A percentile compares a stretch with the other conserved stretches of the same genome.
phyloP scores from a whole-genome alignment of 1,140 invertebrate species.

The Apis florea region DNA sequence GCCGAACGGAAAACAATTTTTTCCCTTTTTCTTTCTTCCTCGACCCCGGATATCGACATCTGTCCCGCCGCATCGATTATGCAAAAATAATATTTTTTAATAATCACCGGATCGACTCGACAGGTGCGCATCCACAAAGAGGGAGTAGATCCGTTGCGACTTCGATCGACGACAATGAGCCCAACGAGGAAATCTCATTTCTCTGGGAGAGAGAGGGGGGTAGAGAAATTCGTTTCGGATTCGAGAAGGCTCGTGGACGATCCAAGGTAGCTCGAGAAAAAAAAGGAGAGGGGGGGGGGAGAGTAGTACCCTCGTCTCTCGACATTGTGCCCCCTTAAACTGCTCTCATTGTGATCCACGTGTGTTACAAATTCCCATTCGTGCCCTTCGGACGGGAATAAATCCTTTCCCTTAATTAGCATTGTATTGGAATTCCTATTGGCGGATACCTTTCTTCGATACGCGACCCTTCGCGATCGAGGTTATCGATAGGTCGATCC shows the following conservation, averaged over 20 bases:
- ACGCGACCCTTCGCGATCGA: background rate
- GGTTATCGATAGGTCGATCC: conserved; percentile 55
- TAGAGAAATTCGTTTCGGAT: conserved; percentile 21
- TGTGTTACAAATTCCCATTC: conserved; percentile 74
- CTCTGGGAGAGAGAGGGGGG: conserved; percentile 52
- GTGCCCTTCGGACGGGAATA: conserved; percentile 70
- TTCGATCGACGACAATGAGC: conserved; percentile 31
- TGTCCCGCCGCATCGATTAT: conserved; percentile 65
- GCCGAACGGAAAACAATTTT: conserved; percentile 33
- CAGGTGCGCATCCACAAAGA: conserved; percentile 9
- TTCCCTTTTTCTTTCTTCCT: background rate
- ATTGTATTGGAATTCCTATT: conserved; percentile 73
- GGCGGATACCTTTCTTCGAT: conserved; percentile 27
- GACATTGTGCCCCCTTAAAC: conserved; percentile 65
- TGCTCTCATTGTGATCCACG: conserved; percentile 69
- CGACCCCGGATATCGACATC: conserved; percentile 31
- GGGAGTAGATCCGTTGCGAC: conserved; percentile 59
- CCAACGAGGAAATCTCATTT: conserved; percentile 46
- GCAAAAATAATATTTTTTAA: conserved; percentile 75
- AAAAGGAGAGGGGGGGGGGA: background rate
- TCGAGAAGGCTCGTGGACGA: conserved; percentile 9
- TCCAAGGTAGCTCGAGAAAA: background rate
- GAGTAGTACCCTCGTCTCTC: conserved; percentile 18
- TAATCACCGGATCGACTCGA: conserved; percentile 62
- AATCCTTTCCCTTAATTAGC: conserved; percentile 75